Evolutionary conservation across 2,113 vertebrate genomes (phyloP), one percentile per base, ranked within the genome.

Genomic region (Otolemur garnettii): DNA sequence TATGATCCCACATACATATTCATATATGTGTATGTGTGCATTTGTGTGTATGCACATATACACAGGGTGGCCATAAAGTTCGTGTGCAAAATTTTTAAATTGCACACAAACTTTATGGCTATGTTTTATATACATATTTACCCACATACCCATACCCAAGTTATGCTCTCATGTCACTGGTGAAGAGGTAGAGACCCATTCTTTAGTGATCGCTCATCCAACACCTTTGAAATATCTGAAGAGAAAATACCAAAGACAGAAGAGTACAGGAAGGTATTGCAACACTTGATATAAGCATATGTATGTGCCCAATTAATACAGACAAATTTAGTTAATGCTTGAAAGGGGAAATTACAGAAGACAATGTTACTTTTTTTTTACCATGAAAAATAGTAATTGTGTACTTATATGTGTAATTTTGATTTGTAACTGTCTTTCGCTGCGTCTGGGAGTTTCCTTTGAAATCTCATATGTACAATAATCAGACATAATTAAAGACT

Each of bases 391-490:
- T 86, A 94, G 60, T 66, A 45, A 26, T 55, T 77, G 30, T 90
- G 53, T 90, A 77, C 12, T 92, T 90, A 87, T 35, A 69, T 38
- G 72, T 81, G 6, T 22, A 64, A 68, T 64, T 30, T 94, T 86
- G 55, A 35, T 53, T 92, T 82, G 19, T 11, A 72, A 90, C 42
- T 82, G 55, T 42, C 86, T 71, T 87, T 92, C 42, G 86, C 74
- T 94, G 50, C 66, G 14, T 68, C 55, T 77, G 35, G n/a, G 26
- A 62, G 38, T 74, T 53, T 91, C 9, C 19, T 95, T 30, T 77
- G 62, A 94, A 92, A 71, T 82, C 15, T 85, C 77, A 94, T 87
- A 50, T n/a, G 86, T 69, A 30, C 42, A 89, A 69, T 68, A 90
- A 50, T 82, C 9, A 92, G 45, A 72, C 24, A 53, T 64, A 82